phyloP scores from a whole-genome alignment of 2,888 invertebrate genomes.

The Dioctria linearis region DNA sequence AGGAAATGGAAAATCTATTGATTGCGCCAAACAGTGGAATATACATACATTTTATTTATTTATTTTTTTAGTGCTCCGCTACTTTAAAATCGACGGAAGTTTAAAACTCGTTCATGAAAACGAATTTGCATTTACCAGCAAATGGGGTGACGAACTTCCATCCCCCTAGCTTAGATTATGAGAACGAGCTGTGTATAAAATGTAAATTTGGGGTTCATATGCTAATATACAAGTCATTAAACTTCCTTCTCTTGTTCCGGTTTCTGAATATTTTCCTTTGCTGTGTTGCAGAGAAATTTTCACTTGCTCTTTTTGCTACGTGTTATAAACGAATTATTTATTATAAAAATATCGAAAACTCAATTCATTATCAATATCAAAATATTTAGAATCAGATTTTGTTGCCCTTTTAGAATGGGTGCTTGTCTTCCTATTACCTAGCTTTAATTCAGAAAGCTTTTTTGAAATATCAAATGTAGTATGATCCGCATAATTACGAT shows the following conservation, averaged over 20 bases:
- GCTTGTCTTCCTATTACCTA: no score
- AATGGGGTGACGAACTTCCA: not conserved
- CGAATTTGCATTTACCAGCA: conserved; percentile 7
- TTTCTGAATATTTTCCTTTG: not conserved
- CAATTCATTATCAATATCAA: no score
- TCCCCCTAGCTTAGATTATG: not conserved
- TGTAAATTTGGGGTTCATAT: conserved; percentile 8
- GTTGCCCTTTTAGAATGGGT: no score
- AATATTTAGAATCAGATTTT: no score
- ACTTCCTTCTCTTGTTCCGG: conserved; percentile 3
- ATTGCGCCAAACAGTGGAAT: not conserved
- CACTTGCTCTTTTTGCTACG: not conserved
- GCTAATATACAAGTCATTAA: not conserved
- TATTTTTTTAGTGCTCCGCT: not conserved
- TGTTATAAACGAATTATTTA: no score
- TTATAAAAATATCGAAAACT: no score
- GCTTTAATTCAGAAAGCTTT: no score
- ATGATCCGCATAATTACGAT: no score
- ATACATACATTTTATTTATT: no score
- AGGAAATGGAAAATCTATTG: not conserved
- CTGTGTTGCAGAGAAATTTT: not conserved
- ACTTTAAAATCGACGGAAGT: not conserved
- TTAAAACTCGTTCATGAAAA: conserved; percentile 17
- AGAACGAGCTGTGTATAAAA: not conserved
- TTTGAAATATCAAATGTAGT: no score